Evolutionary conservation across 2,888 invertebrate genomes (phyloP).

Genomic region (Clivina fossor): DNA sequence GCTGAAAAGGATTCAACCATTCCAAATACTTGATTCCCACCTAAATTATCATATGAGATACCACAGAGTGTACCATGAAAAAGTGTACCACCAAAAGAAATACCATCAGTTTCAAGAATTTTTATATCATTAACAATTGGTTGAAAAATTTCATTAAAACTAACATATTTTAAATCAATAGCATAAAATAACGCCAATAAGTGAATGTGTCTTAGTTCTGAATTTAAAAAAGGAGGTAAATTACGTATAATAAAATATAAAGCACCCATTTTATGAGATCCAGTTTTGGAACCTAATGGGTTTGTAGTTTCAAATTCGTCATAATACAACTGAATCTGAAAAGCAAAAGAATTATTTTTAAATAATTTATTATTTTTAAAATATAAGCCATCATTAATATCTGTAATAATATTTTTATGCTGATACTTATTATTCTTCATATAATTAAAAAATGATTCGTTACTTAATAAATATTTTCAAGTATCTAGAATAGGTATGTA

Average conservation of each 20-base stretch:
- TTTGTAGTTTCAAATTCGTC: slow-evolving; percentile 40
- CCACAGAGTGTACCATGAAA: slow-evolving; percentile 33
- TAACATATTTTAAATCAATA: slow-evolving; percentile 35
- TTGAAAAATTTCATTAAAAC: slow-evolving; percentile 32
- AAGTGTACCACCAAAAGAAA: slow-evolving; percentile 19
- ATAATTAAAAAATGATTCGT: slow-evolving; percentile 8
- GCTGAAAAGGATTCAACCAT: slow-evolving; percentile 38
- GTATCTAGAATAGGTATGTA: slow-evolving; percentile 34
- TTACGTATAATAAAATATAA: slow-evolving; percentile 37
- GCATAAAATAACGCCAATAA: slow-evolving; percentile 36
- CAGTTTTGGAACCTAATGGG: slow-evolving; percentile 38
- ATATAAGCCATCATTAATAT: slow-evolving; percentile 16
- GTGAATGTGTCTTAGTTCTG: slow-evolving; percentile 34
- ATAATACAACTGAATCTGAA: slow-evolving; percentile 33
- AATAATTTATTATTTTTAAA: slow-evolving; percentile 28
- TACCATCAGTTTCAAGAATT: slow-evolving; percentile 35
- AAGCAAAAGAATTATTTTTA: slow-evolving; percentile 3
- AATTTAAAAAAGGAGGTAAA: slow-evolving; percentile 32
- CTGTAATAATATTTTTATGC: background rate
- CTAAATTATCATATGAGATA: slow-evolving; percentile 38
- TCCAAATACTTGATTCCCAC: slow-evolving; percentile 32
- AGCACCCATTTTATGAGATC: slow-evolving; percentile 39
- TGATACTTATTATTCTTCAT: slow-evolving; percentile 2
- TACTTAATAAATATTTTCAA: slow-evolving; percentile 5
- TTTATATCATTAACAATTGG: slow-evolving; percentile 36